Conservation (phyloP, 2,797 vertebrate genomes). For the Apogon talboti region DNA sequence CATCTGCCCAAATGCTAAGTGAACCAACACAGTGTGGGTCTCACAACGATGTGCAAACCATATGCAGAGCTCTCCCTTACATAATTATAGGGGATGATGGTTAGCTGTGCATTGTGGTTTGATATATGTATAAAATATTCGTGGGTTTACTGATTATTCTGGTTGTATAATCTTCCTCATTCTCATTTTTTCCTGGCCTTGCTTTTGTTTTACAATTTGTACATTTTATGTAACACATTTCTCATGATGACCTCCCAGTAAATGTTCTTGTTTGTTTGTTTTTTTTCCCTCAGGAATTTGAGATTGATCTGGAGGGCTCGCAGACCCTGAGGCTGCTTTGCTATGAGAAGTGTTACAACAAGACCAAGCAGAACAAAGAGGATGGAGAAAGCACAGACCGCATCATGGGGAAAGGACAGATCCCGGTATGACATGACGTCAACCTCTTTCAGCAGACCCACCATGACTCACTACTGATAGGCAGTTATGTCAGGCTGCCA, state of each 20-base stretch:
- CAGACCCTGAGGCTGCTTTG: slow-evolving; percentile 90
- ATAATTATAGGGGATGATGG: slow-evolving; percentile 51
- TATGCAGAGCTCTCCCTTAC: slow-evolving; percentile 45
- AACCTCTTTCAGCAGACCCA: slow-evolving; percentile 41
- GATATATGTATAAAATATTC: slow-evolving; percentile 11
- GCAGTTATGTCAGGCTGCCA: slow-evolving; percentile 53
- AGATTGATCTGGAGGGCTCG: slow-evolving; percentile 92
- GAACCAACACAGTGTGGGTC: slow-evolving; percentile 54
- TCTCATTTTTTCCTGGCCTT: background rate
- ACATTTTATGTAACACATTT: background rate
- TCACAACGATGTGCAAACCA: slow-evolving; percentile 60
- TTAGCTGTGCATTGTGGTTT: slow-evolving; percentile 34
- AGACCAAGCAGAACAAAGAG: slow-evolving; percentile 86
- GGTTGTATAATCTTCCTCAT: background rate
- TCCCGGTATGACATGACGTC: slow-evolving; percentile 86
- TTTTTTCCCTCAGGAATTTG: slow-evolving; percentile 85
- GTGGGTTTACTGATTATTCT: background rate
- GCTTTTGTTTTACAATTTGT: background rate
- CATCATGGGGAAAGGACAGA: slow-evolving; percentile 91
- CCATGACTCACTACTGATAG: slow-evolving; percentile 56
- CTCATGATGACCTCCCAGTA: background rate
- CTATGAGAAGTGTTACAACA: slow-evolving; percentile 91
- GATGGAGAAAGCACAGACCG: slow-evolving; percentile 87
- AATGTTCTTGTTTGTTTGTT: background rate
- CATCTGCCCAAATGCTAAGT: slow-evolving; percentile 70